Conservation (phyloP, 1,140 invertebrate genomes). For the Trichonephila clavipes region DNA sequence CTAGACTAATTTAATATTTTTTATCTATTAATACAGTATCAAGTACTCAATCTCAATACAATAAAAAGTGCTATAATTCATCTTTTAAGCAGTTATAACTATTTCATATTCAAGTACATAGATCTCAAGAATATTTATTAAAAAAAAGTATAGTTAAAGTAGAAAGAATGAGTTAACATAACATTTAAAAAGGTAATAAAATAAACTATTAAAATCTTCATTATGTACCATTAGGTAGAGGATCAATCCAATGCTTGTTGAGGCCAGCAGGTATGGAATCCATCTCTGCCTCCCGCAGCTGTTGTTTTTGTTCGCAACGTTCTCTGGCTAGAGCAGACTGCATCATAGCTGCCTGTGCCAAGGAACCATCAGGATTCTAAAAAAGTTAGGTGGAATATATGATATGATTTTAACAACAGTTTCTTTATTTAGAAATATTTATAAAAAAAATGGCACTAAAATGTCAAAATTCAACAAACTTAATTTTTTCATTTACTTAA, state of each 20-base stretch:
- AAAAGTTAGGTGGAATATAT: not conserved
- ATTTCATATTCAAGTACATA: not conserved
- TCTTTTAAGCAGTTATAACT: too few species aligned
- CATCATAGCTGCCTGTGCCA: conserved; percentile 99
- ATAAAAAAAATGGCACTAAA: too few species aligned
- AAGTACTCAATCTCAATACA: too few species aligned
- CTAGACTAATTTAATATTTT: too few species aligned
- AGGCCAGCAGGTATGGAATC: conserved; percentile 90
- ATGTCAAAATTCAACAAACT: too few species aligned
- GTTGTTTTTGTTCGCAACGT: conserved; percentile 94
- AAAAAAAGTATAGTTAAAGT: too few species aligned
- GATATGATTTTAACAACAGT: too few species aligned
- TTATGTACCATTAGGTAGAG: conserved; percentile 87
- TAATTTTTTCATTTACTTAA: too few species aligned
- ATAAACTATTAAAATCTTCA: too few species aligned
- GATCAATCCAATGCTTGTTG: conserved; percentile 98
- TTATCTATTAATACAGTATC: too few species aligned
- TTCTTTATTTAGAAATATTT: too few species aligned
- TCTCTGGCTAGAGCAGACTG: conserved; percentile 98
- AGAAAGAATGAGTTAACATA: not conserved
- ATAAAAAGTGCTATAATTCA: too few species aligned
- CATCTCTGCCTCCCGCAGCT: conserved; percentile 91
- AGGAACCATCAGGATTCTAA: conserved; percentile 96
- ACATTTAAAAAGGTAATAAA: not conserved
- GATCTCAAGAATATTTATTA: not conserved